phyloP scores from a whole-genome alignment of 1,140 invertebrate genomes.

The Diuraphis noxia region DNA sequence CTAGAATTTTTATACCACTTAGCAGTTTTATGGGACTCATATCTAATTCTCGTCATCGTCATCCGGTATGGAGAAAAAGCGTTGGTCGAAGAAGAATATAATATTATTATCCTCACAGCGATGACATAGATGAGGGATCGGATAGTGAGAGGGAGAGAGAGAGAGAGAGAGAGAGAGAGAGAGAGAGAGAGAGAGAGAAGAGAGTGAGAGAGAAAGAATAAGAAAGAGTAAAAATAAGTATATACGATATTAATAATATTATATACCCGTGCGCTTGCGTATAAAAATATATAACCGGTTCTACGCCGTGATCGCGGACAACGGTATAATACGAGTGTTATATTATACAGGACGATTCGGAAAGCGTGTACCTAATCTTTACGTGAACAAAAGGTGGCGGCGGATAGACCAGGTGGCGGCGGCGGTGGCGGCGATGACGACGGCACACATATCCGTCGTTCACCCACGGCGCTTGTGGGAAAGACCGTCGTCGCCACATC shows the following conservation, averaged over 20 bases:
- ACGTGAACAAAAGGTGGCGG: not conserved
- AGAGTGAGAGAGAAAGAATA: not conserved
- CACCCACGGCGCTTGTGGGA: conserved; percentile 1
- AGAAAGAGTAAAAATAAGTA: not conserved
- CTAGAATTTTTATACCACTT: not conserved
- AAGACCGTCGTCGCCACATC: not conserved
- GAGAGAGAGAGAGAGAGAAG: not conserved
- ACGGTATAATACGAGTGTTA: conserved; percentile 13
- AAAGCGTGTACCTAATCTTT: not conserved
- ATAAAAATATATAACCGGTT: conserved; percentile 35
- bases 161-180: too few relatives aligned
- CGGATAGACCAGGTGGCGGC: not conserved
- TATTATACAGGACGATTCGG: conserved; percentile 20
- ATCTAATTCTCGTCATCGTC: not conserved
- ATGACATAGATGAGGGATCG: not conserved
- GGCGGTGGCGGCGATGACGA: not conserved
- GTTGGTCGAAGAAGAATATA: not conserved
- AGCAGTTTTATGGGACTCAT: not conserved
- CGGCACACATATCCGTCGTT: conserved; percentile 13
- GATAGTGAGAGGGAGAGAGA: not conserved
- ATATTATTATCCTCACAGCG: not conserved
- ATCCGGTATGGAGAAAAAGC: not conserved
- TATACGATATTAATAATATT: not conserved
- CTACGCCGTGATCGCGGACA: conserved; percentile 37
- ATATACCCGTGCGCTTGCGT: not conserved